Percentiles rank a stretch among this genome's conserved stretches.
These are phyloP conservation scores for Myrmecophaga tridactyla DNA, from an alignment of 2,113 vertebrate species.

Conservation along the genomic window DNA sequence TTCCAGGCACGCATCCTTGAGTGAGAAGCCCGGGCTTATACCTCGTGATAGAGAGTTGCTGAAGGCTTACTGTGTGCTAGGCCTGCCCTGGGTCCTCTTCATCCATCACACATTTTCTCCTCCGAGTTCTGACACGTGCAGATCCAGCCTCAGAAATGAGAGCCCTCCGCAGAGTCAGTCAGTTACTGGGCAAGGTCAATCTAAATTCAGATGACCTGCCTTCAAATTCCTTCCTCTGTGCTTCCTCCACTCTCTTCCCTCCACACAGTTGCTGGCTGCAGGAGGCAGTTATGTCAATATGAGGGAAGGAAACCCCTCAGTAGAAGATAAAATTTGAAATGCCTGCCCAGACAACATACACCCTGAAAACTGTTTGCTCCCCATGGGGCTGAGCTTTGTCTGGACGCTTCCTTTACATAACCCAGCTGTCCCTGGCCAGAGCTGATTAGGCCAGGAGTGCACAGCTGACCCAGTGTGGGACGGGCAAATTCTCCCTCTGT, in stretches of 20 bases:
- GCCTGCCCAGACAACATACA: not conserved
- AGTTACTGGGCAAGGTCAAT: not conserved
- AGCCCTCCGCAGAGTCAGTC: not conserved
- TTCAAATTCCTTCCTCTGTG: not conserved
- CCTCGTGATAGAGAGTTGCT: not conserved
- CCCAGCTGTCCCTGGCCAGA: not conserved
- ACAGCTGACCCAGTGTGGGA: not conserved
- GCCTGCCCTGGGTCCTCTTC: not conserved
- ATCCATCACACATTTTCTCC: not conserved
- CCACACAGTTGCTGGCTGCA: not conserved
- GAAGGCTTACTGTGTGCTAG: not conserved
- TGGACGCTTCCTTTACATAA: not conserved
- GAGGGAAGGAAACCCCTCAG: not conserved
- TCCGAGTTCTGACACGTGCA: not conserved
- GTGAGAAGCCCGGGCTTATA: not conserved
- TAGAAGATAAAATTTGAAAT: accelerated
- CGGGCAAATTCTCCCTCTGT: not conserved
- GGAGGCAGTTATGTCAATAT: not conserved
- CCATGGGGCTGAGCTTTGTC: not conserved
- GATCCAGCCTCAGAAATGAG: not conserved
- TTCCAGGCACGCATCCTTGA: not conserved
- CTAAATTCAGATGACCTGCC: not conserved
- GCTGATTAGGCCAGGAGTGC: not conserved
- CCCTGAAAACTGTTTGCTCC: not conserved
- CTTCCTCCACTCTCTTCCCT: not conserved